Percentiles rank a stretch among this genome's conserved stretches.
These are phyloP conservation scores for Bombus confusus DNA, from an alignment of 1,140 invertebrate genomes.

Conservation along the genomic window DNA sequence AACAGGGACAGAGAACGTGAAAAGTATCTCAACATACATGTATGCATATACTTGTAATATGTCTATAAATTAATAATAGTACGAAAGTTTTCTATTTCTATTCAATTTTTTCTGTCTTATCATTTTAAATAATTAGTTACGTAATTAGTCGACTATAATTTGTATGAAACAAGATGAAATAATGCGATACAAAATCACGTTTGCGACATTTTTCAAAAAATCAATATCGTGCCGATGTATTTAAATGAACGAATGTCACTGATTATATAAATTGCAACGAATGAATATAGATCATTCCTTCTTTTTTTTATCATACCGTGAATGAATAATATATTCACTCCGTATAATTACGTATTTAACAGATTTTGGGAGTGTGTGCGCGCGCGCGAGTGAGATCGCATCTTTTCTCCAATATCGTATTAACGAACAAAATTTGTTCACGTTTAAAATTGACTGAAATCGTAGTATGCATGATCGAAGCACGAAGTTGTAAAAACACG, in stretches of 20 bases:
- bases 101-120: neutral
- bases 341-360: slow-evolving; percentile 55
- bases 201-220: neutral
- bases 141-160: neutral
- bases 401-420: slow-evolving; percentile 47
- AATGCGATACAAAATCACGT: neutral
- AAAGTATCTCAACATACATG: neutral
- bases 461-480: slow-evolving; percentile 58
- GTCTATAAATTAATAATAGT: slow-evolving; percentile 31
- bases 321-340: slow-evolving; percentile 35
- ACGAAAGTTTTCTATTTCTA: slow-evolving; percentile 14
- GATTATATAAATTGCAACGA: neutral
- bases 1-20: slow-evolving; percentile 6
- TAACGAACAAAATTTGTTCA: slow-evolving; percentile 36
- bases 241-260: neutral
- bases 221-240: neutral
- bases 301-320: slow-evolving; percentile 25
- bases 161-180: neutral
- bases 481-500: slow-evolving; percentile 40
- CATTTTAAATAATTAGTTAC: neutral
- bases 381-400: neutral
- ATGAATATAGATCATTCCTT: slow-evolving; percentile 1
- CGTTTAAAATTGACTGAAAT: slow-evolving; percentile 66
- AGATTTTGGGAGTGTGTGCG: slow-evolving; percentile 37
- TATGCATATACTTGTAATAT: neutral